Base-by-base conservation (phyloP, 2,797 vertebrate genomes). In the Melanotaenia nigrans region DNA sequence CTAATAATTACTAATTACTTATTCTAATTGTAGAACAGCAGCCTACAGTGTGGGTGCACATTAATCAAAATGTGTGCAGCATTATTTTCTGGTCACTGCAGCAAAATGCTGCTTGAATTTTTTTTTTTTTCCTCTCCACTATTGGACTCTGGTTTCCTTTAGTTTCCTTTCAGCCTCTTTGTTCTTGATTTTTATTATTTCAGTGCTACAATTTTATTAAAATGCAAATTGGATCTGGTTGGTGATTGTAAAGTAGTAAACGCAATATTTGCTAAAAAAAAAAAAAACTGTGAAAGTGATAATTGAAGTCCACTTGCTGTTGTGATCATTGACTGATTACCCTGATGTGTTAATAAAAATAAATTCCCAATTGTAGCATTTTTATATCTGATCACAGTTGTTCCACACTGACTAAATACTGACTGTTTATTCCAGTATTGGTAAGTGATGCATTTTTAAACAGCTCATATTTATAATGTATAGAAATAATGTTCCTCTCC, bases 281-380 rank as follows among this genome's bases (percentile, higher is more conserved):
- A 85, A 90, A 75, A 28, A 28, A 28, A 28, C 25, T 28, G 88
- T 91, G 86, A 91, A 88, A 81, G 60, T 79, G 70, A 75, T 77
- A 76, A 77, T 33, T 82, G 69, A 74, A 81, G 77, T 79, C 63
- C 85, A 85, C 83, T 81, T 78, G 74, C 60, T 71, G 71, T 75
- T 64, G 59, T 75, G 62, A 63, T 32, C 69, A 67, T 42, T 55
- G 66, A 28, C 64, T 77, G 40, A 60, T 67, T 61, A 63, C 40
- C 54, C 65, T 86, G 62, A 83, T 45, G 22, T 77, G 67, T 58
- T 25, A 67, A 58, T 51, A 73, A 40, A 86, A 70, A 86, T 67
- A 75, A 13, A 75, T 10, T 32, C 14, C 62, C 5, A 25, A 78
- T 58, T 73, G 73, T 64, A 77, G 32, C 28, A n/a, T 11, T 3